Conservation (phyloP, 2,888 invertebrate genomes). For the Ectemnius cavifrons region DNA sequence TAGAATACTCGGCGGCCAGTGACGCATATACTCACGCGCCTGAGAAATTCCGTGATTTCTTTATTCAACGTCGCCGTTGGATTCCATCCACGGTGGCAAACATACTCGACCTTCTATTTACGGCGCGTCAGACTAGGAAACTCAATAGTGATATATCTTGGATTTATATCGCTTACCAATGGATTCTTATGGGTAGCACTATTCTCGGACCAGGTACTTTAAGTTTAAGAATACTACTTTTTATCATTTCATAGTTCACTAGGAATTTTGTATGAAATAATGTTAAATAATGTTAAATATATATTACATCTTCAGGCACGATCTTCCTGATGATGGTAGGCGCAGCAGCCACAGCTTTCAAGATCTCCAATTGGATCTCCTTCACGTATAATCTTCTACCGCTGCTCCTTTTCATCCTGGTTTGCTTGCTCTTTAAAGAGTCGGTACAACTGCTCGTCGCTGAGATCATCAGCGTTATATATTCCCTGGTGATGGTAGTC, state of each 20-base stretch:
- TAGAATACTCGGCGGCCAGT: slow-evolving; percentile 97
- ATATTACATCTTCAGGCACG: slow-evolving; percentile 80
- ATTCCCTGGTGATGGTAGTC: slow-evolving; percentile 92
- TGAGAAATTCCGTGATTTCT: slow-evolving; percentile 95
- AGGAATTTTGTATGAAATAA: too few species aligned
- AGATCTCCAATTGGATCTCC: slow-evolving; percentile 84
- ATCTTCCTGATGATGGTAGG: slow-evolving; percentile 91
- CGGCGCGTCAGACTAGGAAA: slow-evolving; percentile 87
- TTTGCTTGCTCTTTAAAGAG: slow-evolving; percentile 85
- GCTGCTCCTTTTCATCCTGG: slow-evolving; percentile 82
- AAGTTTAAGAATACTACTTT: too few species aligned
- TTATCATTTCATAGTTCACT: too few species aligned
- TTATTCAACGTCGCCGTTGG: slow-evolving; percentile 96
- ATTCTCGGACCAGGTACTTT: slow-evolving; percentile 84
- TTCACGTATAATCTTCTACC: slow-evolving; percentile 85
- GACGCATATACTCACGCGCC: slow-evolving; percentile 97
- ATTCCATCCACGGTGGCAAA: slow-evolving; percentile 98
- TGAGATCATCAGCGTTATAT: slow-evolving; percentile 86
- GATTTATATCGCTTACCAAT: slow-evolving; percentile 87
- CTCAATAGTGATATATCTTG: slow-evolving; percentile 94
- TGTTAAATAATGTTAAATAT: too few species aligned
- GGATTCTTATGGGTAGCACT: slow-evolving; percentile 86
- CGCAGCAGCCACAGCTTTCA: slow-evolving; percentile 88
- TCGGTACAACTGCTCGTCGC: slow-evolving; percentile 86
- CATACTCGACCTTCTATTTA: slow-evolving; percentile 91